Conservation (phyloP, 2,113 vertebrate species). For the Formicarius rufipectus region DNA sequence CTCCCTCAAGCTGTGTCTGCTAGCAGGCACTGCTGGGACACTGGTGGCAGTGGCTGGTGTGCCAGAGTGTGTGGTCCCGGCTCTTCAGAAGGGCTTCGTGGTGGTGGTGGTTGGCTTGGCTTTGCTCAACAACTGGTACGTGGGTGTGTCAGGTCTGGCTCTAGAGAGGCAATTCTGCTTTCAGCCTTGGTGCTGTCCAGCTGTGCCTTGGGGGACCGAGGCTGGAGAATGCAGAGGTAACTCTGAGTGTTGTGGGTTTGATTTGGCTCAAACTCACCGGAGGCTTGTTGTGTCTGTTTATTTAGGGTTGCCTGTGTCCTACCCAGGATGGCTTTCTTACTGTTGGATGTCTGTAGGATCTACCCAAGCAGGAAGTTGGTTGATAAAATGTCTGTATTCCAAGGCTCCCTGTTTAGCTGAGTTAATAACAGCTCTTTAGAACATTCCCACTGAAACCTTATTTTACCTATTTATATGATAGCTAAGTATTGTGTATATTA, state of each 20-base stretch:
- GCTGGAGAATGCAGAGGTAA: not conserved
- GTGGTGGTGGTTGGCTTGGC: not conserved
- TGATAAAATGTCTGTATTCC: not conserved
- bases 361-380: not conserved
- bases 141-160: not conserved
- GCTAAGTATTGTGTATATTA: not conserved
- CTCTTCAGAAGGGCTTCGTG: not conserved
- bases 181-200: not conserved
- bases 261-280: not conserved
- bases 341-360: not conserved
- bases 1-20: accelerated
- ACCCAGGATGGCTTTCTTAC: not conserved
- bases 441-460: not conserved
- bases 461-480: not conserved
- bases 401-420: not conserved
- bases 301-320: not conserved
- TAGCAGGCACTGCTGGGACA: not conserved
- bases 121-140: accelerated
- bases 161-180: not conserved
- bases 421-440: not conserved
- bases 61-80: accelerated
- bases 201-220: not conserved
- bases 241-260: not conserved
- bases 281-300: not conserved
- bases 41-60: not conserved